Evolutionary conservation across 2,113 vertebrate genomes (phyloP), one percentile per base, ranked within the genome.

Genomic region (Cricetomys ansorgei): DNA sequence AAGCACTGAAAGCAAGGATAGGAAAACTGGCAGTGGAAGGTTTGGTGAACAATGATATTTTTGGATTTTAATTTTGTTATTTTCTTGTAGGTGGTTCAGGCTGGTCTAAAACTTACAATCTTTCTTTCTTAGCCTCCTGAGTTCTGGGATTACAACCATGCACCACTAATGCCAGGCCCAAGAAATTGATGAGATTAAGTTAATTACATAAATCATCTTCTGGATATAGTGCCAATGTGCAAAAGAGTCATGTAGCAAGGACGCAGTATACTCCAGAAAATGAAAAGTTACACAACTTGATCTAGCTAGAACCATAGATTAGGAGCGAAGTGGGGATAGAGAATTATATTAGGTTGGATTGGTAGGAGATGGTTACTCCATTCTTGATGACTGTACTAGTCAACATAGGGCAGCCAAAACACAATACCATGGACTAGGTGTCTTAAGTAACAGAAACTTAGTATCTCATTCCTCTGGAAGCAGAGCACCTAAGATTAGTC

Each of bases 251-350:
- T 45, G 29, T 53, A 15, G 64, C 96, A 25, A 89, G 79, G 25
- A 59, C 45, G 94, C 89, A 53, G 43, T 88, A 17, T 90, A 12
- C 43, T 95, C 31, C 88, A 90, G 27, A 29, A 95, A 88, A 79
- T 59, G 7, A 80, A 94, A 96, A 62, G 0, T 57, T 94, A 34
- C 88, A 40, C 29, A 21, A 4, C 12, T 53, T 88, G 21, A 1
- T 88, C 64, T 80, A 40, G 48, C 23, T 81, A 88, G 76, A 85
- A 93, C 29, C 87, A 97, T 69, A 79, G 17, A 65, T 3, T 72
- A 13, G 45, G 23, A 0, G 17, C 29, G 11, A 75, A 13, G 34
- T 11, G 2, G 5, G n/a, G 10, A 19, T 77, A 37, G 34, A 70
- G 29, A 2, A 69, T 13, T 13, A 40, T 13, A 31, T 72, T 88